phyloP scores from a whole-genome alignment of 2,113 vertebrate genomes.

The Semnornis frantzii region DNA sequence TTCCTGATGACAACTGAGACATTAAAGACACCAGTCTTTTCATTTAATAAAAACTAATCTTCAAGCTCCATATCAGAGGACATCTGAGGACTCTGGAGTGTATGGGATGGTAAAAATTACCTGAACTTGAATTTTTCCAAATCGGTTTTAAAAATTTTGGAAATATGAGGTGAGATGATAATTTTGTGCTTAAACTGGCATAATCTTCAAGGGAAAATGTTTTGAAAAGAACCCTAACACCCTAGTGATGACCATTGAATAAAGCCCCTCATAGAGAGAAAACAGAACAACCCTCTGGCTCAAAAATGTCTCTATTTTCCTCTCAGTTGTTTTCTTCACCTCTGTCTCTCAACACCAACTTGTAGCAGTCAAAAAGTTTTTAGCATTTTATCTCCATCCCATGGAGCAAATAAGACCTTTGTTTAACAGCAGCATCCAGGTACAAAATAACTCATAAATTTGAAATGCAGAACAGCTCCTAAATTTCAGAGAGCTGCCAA shows the following conservation, averaged over 20 bases:
- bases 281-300: not conserved
- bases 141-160: not conserved
- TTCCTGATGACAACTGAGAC: not conserved
- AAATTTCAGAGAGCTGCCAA: slow-evolving; percentile 11
- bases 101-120: not conserved
- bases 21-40: not conserved
- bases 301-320: not conserved
- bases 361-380: not conserved
- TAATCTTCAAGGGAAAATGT: not conserved
- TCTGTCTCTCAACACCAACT: not conserved
- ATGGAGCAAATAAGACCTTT: not conserved
- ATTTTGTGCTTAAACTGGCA: not conserved
- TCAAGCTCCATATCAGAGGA: not conserved
- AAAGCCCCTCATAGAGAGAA: not conserved
- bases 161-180: not conserved
- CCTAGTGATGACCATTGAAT: not conserved
- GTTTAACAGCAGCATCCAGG: not conserved
- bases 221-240: not conserved
- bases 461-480: slow-evolving; percentile 15
- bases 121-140: not conserved
- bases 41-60: not conserved
- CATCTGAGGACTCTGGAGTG: not conserved
- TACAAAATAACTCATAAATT: slow-evolving; percentile 19
- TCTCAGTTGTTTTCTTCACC: not conserved
- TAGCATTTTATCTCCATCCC: not conserved